Evolutionary conservation across 2,888 invertebrate species (phyloP).

Genomic region (Priocnemis perturbator): DNA sequence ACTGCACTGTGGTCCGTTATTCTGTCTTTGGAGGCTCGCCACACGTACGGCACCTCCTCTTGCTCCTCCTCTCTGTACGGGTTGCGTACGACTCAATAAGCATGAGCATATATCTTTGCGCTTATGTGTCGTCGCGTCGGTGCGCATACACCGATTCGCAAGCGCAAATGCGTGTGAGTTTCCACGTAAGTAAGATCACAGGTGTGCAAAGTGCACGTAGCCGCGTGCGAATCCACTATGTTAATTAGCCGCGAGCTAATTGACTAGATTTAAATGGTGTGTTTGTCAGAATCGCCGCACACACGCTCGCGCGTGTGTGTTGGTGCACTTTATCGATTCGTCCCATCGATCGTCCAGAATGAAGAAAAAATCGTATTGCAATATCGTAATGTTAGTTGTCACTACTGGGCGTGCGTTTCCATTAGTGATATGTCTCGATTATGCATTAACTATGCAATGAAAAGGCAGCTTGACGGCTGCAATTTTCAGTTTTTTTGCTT

Average conservation of each 20-base stretch:
- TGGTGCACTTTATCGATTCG: too few species aligned
- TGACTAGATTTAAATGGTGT: conserved; percentile 45
- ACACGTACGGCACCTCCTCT: conserved; percentile 28
- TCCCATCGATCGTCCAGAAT: too few species aligned
- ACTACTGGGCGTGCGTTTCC: too few species aligned
- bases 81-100: too few species aligned
- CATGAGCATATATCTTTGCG: neutral
- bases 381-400: too few species aligned
- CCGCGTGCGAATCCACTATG: conserved; percentile 44
- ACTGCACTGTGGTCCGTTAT: conserved; percentile 60
- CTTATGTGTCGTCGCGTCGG: too few species aligned
- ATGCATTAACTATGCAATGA: too few species aligned
- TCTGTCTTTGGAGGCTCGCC: conserved; percentile 65
- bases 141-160: neutral
- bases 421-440: too few species aligned
- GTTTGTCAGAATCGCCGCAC: conserved; percentile 27
- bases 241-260: conserved; percentile 40
- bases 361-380: too few species aligned
- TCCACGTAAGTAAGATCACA: conserved; percentile 16
- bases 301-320: too few species aligned
- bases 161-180: neutral
- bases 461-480: too few species aligned
- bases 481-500: neutral
- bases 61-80: neutral
- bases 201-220: conserved; percentile 9